These are phyloP conservation scores for Xerus inauris DNA, from an alignment of 2,113 vertebrate genomes.

Conservation along the genomic window DNA sequence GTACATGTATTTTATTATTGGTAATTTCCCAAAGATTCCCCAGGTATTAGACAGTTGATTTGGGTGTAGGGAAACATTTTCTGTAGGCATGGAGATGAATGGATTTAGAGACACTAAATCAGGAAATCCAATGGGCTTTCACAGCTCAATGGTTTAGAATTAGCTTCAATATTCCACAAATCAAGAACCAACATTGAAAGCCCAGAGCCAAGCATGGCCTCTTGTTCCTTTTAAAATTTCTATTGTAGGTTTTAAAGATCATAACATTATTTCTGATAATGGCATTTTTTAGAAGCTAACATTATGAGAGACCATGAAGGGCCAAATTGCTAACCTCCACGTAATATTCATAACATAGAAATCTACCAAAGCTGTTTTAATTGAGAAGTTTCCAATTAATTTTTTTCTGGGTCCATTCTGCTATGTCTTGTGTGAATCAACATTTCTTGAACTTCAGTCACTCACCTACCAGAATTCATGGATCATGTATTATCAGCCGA, in stretches of 20 bases:
- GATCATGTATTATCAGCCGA: not conserved
- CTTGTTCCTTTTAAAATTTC: constrained; percentile 61
- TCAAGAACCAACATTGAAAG: constrained; percentile 46
- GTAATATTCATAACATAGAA: not conserved
- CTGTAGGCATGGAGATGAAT: constrained; percentile 41
- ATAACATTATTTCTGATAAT: constrained; percentile 39
- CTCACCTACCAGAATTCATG: not conserved
- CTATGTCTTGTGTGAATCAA: not conserved
- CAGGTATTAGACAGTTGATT: not conserved
- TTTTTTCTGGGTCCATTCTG: not conserved
- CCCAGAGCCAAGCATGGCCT: not conserved
- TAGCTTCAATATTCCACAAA: constrained; percentile 50
- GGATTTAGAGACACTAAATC: constrained; percentile 61
- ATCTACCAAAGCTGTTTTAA: not conserved
- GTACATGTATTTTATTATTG: constrained; percentile 37
- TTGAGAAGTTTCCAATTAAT: constrained; percentile 7
- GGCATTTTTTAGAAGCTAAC: constrained; percentile 27
- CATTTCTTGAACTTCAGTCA: not conserved
- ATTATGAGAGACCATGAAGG: not conserved
- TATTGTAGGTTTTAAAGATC: constrained; percentile 40
- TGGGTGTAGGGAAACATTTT: constrained; percentile 35
- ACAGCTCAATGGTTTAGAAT: constrained; percentile 29
- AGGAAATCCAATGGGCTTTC: constrained; percentile 59
- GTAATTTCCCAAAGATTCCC: constrained; percentile 59
- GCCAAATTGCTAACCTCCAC: not conserved